phyloP scores from a whole-genome alignment of 2,888 invertebrate species.

The Epistrophe grossulariae region DNA sequence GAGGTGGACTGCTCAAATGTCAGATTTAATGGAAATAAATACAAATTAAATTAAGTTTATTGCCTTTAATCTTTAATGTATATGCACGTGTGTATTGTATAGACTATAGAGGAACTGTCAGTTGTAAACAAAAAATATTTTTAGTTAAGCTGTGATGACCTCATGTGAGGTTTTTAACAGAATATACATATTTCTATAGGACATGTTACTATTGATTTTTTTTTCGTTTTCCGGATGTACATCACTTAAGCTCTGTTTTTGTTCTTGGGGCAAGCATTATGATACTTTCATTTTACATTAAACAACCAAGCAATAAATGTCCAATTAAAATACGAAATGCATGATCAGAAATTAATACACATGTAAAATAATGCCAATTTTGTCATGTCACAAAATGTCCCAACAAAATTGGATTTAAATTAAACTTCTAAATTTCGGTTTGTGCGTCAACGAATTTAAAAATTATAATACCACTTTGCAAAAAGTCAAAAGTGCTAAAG shows the following conservation, averaged over 20 bases:
- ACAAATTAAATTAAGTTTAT: slow-evolving; percentile 78
- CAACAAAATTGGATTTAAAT: too few species aligned
- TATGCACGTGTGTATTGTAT: slow-evolving; percentile 77
- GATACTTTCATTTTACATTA: too few species aligned
- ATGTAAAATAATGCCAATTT: too few species aligned
- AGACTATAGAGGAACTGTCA: slow-evolving; percentile 78
- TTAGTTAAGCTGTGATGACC: slow-evolving; percentile 9
- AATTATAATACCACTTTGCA: too few species aligned
- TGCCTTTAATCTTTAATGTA: slow-evolving; percentile 79
- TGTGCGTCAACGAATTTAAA: too few species aligned
- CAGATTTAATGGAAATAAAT: slow-evolving; percentile 60
- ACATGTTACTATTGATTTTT: background rate
- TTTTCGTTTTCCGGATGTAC: background rate
- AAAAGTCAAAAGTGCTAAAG: too few species aligned
- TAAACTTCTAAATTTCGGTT: too few species aligned
- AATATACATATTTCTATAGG: background rate
- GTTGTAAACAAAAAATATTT: slow-evolving; percentile 1
- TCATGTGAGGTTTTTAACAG: background rate
- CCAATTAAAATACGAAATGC: too few species aligned
- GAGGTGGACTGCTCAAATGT: slow-evolving; percentile 41
- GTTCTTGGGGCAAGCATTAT: background rate
- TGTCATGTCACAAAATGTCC: too few species aligned
- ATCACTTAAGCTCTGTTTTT: background rate
- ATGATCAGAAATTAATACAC: too few species aligned
- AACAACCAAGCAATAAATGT: too few species aligned